A percentile compares a stretch with the other conserved stretches of the same genome.
These are phyloP conservation scores for Apoda limacodes DNA, from an alignment of 2,888 invertebrate genomes.

Conservation along the genomic window DNA sequence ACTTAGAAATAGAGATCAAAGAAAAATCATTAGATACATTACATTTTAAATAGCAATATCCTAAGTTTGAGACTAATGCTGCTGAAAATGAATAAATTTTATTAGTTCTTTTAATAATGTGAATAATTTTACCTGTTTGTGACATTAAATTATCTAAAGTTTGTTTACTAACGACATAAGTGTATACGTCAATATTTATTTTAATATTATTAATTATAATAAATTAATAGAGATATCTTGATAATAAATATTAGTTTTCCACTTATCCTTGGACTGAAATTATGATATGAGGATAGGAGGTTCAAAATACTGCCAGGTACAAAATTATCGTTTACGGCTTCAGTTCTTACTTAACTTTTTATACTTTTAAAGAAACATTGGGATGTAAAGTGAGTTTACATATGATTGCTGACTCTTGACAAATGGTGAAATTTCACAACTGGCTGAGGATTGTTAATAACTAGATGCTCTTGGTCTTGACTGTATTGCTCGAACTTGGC, in stretches of 20 bases:
- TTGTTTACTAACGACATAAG: not conserved
- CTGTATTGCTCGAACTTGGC: not conserved
- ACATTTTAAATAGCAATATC: not conserved
- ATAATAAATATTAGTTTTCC: too few species aligned
- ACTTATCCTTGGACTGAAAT: too few species aligned
- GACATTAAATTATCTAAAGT: slow-evolving; percentile 2
- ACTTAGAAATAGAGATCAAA: not conserved
- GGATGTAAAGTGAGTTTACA: slow-evolving; percentile 11
- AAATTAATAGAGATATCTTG: slow-evolving; percentile 1
- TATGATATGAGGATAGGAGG: too few species aligned
- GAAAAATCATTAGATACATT: not conserved
- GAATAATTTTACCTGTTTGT: slow-evolving; percentile 1
- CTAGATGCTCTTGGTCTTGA: too few species aligned
- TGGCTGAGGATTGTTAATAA: slow-evolving; percentile 2
- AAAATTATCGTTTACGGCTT: too few species aligned
- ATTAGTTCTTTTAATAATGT: slow-evolving; percentile 3
- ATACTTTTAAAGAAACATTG: not conserved
- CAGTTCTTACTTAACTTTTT: not conserved
- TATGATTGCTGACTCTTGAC: slow-evolving; percentile 11
- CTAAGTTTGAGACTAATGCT: not conserved
- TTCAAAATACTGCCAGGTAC: too few species aligned
- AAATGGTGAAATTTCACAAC: too few species aligned
- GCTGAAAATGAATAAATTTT: not conserved
- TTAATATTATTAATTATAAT: not conserved
- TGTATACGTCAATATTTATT: slow-evolving; percentile 4